Percentiles rank a stretch among this genome's conserved stretches.
phyloP scores from a whole-genome alignment of 1,140 invertebrate species.

The Leptopilina clavipes region DNA sequence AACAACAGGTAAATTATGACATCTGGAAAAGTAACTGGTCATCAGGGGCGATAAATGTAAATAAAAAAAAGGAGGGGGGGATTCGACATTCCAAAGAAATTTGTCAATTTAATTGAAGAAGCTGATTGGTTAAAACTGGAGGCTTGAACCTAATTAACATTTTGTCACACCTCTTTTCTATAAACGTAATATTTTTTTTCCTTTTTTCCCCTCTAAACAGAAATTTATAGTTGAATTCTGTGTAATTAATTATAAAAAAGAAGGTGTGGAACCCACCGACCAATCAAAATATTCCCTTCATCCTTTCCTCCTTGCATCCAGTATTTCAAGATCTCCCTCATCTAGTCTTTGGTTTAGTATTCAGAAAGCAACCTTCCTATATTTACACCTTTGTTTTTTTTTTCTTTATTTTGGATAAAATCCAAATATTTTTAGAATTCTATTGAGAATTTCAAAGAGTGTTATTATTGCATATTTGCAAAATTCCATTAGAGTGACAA shows the following conservation, averaged over 20 bases:
- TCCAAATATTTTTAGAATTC: too few relatives aligned
- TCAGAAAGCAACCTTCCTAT: conserved; percentile 54
- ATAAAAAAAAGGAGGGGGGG: neutral
- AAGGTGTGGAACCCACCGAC: conserved; percentile 71
- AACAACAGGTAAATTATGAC: conserved; percentile 11
- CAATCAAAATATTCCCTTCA: conserved; percentile 70
- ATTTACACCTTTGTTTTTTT: conserved; percentile 14
- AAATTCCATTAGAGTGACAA: too few relatives aligned
- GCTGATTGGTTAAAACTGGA: conserved; percentile 50
- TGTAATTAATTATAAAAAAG: conserved; percentile 67
- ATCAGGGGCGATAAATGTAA: neutral
- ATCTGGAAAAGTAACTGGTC: neutral
- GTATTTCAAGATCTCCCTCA: conserved; percentile 66
- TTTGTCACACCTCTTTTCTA: conserved; percentile 38
- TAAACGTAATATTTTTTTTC: conserved; percentile 17
- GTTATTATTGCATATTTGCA: too few relatives aligned
- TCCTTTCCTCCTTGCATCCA: conserved; percentile 58
- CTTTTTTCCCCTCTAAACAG: neutral
- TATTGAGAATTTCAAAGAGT: too few relatives aligned
- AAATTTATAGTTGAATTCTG: conserved; percentile 50
- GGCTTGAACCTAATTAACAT: conserved; percentile 47
- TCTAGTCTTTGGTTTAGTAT: conserved; percentile 61
- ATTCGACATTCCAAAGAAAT: conserved; percentile 5
- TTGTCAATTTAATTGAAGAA: neutral
- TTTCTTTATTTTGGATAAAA: neutral